Conservation (phyloP, 2,113 vertebrate species). For the Calyptomena viridis region DNA sequence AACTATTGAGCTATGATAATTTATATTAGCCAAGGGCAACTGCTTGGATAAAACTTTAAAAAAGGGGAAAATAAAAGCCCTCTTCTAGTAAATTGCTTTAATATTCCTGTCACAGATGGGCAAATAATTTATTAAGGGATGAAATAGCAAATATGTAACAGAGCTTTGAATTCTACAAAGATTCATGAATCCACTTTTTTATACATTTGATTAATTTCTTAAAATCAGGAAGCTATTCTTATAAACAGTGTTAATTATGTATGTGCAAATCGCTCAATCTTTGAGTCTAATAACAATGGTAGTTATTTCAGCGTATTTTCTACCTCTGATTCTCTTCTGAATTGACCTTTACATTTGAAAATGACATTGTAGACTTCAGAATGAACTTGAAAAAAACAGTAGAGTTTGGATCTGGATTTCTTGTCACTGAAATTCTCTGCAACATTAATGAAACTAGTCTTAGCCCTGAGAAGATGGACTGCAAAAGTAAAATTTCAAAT, state of each 20-base stretch:
- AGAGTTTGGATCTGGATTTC: background rate
- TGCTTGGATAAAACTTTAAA: background rate
- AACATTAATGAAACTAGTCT: background rate
- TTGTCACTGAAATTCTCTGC: background rate
- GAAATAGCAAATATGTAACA: background rate
- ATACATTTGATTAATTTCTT: background rate
- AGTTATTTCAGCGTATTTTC: background rate
- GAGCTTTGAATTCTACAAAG: background rate
- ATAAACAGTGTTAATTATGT: background rate
- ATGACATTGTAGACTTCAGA: background rate
- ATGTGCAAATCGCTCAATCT: background rate
- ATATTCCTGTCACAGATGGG: background rate
- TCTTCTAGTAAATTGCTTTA: background rate
- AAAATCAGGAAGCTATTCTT: background rate
- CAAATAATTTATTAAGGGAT: background rate
- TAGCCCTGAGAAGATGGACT: background rate
- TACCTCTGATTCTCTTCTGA: background rate
- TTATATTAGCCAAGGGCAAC: background rate
- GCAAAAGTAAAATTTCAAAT: background rate
- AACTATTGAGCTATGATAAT: background rate
- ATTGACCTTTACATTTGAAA: background rate
- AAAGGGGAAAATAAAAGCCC: rapidly evolving
- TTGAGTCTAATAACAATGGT: background rate
- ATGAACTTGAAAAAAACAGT: background rate
- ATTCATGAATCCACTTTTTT: background rate